phyloP scores from a whole-genome alignment of 2,797 vertebrate genomes.

The Amazonetta brasiliensis region DNA sequence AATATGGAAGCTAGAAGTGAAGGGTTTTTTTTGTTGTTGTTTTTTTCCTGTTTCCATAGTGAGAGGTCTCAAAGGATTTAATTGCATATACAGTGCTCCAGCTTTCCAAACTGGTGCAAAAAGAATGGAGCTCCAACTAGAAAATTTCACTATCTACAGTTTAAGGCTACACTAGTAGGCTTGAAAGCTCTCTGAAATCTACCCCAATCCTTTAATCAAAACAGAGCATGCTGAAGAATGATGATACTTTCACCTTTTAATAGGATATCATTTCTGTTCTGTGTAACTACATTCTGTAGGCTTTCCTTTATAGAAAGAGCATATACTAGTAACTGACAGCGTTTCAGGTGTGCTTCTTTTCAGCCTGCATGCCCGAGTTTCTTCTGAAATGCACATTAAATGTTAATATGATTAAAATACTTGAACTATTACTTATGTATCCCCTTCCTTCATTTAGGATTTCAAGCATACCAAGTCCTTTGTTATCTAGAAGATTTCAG shows the following conservation, averaged over 20 bases:
- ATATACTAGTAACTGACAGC: neutral
- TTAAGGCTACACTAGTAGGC: neutral
- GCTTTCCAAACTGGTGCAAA: neutral
- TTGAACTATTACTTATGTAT: neutral
- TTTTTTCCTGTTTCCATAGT: neutral
- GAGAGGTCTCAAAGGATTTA: neutral
- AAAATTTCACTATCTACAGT: neutral
- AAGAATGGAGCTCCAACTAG: neutral
- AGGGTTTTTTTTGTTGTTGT: too few relatives aligned
- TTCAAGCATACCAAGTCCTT: slow-evolving; percentile 99
- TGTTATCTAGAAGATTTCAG: slow-evolving; percentile 82
- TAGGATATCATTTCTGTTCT: neutral
- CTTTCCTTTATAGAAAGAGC: neutral
- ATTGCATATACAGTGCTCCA: rapidly evolving
- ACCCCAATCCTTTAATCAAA: neutral
- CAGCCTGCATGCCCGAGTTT: neutral
- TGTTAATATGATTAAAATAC: neutral
- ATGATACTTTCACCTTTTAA: neutral
- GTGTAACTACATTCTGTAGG: neutral
- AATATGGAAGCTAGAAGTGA: neutral
- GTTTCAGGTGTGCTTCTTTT: neutral
- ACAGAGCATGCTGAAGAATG: neutral
- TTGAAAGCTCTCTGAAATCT: neutral
- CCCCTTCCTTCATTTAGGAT: slow-evolving; percentile 81
- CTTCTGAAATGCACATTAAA: neutral